Conservation (phyloP, 2,113 vertebrate species). For the Oenanthe oenanthe region DNA sequence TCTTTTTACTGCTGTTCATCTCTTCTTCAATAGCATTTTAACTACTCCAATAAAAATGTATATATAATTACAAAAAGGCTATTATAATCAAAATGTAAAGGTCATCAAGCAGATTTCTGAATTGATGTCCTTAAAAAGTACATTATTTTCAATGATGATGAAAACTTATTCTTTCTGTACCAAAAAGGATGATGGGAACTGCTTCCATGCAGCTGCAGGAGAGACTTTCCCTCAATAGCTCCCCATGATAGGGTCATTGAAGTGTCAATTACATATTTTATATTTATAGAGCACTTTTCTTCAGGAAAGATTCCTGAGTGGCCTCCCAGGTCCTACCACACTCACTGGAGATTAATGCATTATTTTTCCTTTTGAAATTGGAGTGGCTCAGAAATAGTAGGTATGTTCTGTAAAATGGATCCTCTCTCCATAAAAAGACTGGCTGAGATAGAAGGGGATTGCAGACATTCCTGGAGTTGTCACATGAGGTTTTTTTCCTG, state of each 20-base stretch:
- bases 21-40: neutral
- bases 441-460: neutral
- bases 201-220: neutral
- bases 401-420: neutral
- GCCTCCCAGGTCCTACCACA: neutral
- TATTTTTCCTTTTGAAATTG: slow-evolving; percentile 5
- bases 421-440: neutral
- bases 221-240: neutral
- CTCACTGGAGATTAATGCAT: neutral
- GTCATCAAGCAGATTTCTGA: neutral
- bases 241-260: neutral
- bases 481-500: neutral
- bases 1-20: neutral
- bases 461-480: neutral
- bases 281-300: slow-evolving; percentile 26
- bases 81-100: neutral
- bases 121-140: neutral
- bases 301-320: neutral
- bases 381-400: neutral
- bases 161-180: neutral
- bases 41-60: neutral
- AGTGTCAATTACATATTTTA: slow-evolving; percentile 1
- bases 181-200: neutral
- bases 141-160: neutral
- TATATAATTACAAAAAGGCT: neutral